Evolutionary conservation across 2,113 vertebrate genomes (phyloP), one percentile per base, ranked within the genome.

Genomic region (Calonectris borealis): DNA sequence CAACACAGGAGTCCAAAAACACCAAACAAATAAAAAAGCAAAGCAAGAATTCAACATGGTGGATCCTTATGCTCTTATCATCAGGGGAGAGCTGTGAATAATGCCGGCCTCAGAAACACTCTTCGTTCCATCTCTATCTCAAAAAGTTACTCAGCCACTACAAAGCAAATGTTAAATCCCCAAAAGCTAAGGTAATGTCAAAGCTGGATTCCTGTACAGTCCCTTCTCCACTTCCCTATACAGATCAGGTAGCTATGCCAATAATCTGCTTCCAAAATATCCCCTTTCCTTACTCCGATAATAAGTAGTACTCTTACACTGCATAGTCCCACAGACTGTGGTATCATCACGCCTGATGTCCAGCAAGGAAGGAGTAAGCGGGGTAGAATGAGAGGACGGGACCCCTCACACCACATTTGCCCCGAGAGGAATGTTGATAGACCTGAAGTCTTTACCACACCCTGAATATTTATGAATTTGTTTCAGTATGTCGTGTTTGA

Each of bases 391-490:
- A 81, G 36, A 84, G 22, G 12, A 87, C 2, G 1, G 72, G 60
- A 72, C 8, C 10, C 22, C 20, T 65, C 25, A 83, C 40, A 92
- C 9, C 49, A 55, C 13, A 6, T 70, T 29, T 61, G 25, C 68
- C 64, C 17, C 7, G 2, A 86, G 12, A 94, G 34, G 21, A 92
- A 65, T 2, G 1, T 73, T 95, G 58, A 73, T 7, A 66, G 40
- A 76, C 12, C 16, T 75, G 38, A 18, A 65, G 18, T 49, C 75
- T 88, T 83, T 73, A 92, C 55, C 31, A 88, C n/a, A 83, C 68
- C 58, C 76, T 83, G 68, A 93, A 80, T 92, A 92, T 95, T 77
- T 90, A 96, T 86, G 26, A 72, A 58, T 90, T 93, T 83, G 34
- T 80, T 94, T 86, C n/a, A 31, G 46, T 78, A 80, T 62, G 22